A percentile compares a stretch with the other conserved stretches of the same genome.
These are phyloP conservation scores for Synodontis membranacea DNA, from an alignment of 2,113 vertebrate genomes.

Conservation along the genomic window DNA sequence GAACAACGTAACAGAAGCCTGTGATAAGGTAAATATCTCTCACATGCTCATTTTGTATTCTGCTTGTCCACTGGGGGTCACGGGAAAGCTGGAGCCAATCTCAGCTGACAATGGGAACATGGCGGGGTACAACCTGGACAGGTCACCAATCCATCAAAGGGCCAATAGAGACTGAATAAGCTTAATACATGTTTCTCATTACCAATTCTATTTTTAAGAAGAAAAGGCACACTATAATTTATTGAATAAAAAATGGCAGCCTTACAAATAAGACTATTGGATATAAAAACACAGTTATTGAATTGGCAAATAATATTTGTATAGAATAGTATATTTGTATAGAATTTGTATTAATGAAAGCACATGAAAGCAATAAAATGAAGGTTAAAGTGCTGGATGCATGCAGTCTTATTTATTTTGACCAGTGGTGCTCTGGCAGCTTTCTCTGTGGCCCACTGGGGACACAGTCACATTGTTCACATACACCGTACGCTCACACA, in stretches of 20 bases:
- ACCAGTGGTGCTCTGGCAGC: not conserved
- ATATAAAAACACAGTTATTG: not conserved
- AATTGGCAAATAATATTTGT: not conserved
- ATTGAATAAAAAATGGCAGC: not conserved
- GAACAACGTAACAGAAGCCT: not conserved
- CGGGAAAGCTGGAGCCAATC: too few species aligned
- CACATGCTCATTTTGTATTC: too few species aligned
- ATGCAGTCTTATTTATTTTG: not conserved
- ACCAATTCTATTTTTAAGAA: not conserved
- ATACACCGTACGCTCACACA: not conserved
- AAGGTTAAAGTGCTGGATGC: too few species aligned
- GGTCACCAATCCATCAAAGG: too few species aligned
- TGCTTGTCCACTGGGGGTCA: too few species aligned
- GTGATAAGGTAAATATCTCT: not conserved
- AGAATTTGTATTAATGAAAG: not conserved
- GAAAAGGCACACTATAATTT: not conserved
- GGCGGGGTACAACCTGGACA: too few species aligned
- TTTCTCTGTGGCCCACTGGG: not conserved
- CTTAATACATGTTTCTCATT: not conserved
- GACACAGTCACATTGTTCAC: slow-evolving; percentile 9
- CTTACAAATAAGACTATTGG: not conserved
- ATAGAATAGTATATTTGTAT: not conserved
- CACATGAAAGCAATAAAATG: not conserved
- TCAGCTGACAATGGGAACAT: too few species aligned
- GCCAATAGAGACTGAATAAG: too few species aligned